Evolutionary conservation across 2,797 vertebrate genomes (phyloP).

Genomic region (Rallus crepitans): DNA sequence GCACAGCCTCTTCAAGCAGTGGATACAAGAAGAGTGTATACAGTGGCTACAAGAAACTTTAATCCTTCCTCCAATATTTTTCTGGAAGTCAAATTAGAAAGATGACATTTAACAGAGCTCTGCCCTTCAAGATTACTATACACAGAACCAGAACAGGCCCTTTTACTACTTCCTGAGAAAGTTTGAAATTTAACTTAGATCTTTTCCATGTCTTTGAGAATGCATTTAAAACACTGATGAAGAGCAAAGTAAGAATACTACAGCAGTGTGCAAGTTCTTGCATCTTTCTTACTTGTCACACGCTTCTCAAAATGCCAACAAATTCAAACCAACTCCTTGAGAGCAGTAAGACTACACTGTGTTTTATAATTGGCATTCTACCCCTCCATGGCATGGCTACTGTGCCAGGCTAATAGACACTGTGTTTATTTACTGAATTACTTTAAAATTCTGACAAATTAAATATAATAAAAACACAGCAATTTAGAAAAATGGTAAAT

Average conservation of each 20-base stretch:
- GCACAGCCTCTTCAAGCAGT: neutral
- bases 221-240: neutral
- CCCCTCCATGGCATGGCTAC: neutral
- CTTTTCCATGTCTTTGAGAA: neutral
- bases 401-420: neutral
- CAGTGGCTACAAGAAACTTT: neutral
- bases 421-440: neutral
- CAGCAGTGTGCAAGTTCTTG: rapidly evolving
- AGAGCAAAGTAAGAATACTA: neutral
- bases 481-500: neutral
- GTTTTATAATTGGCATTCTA: neutral
- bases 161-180: neutral
- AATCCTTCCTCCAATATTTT: neutral
- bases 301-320: neutral
- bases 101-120: conserved; percentile 9
- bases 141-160: neutral
- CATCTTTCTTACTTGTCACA: neutral
- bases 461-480: neutral
- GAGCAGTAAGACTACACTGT: neutral
- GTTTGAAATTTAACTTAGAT: neutral
- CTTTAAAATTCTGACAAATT: neutral
- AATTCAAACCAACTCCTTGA: neutral
- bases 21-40: neutral
- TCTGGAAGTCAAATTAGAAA: neutral
- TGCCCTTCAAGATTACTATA: neutral